Base-by-base conservation (phyloP, 2,113 vertebrate genomes). In the Emydura subglobosa region DNA sequence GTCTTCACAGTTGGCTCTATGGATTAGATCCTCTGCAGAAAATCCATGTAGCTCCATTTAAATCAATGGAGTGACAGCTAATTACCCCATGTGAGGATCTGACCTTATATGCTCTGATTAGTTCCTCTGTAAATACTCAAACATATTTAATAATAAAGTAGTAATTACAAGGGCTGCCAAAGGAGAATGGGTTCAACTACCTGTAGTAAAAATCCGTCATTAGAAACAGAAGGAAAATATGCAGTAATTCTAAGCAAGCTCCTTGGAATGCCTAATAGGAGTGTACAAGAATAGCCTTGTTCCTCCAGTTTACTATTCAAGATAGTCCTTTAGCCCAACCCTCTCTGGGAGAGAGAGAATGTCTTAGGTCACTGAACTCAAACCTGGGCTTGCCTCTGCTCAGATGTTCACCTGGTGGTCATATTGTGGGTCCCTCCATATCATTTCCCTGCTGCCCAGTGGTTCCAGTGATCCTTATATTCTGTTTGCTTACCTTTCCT, bases 151-250 rank as follows among this genome's bases (percentile, higher is more conserved):
- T 55, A 87, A 79, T 83, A 21, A 74, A 86, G 86, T 61, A 81
- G 86, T 61, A 47, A 22, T 78, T 86, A 2, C 11, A 76, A 86
- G 16, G 91, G 34, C 39, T 87, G 88, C 91, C 86, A 87, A 80
- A 91, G 88, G 21, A 86, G 80, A 19, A 57, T 61, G 57, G 29
- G 29, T 53, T 34, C 27, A 79, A 27, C 51, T 82, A 49, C 17
- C 54, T 90, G n/a, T 59, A 54, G 59, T 61, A 61, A 12, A 61
- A 61, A 61, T 6, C 29, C 12, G 13, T 14, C 10, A 68, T 82
- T 92, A 82, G 83, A 95, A 44, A 80, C 34, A 1, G 82, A 89
- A 85, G 42, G 79, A 85, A 95, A 90, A 83, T 12, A 51, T 1
- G 3, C 16, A 5, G 3, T 14, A 83, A 87, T 94, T 90, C 27